Percentiles rank a stretch among this genome's conserved stretches.
phyloP scores from a whole-genome alignment of 2,113 vertebrate genomes.

The Marcusenius ussheri region DNA sequence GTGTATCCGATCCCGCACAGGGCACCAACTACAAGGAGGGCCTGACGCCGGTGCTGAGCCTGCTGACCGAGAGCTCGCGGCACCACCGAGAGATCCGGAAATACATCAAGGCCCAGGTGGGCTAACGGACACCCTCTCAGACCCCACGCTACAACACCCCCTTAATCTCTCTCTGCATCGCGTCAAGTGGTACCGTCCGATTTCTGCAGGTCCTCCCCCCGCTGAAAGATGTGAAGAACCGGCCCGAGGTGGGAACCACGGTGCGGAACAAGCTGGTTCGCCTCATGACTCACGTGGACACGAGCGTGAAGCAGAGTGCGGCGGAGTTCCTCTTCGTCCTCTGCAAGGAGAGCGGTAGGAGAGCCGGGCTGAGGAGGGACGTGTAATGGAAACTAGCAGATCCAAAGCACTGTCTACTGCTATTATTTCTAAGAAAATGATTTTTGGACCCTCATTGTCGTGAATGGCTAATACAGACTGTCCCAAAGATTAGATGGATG shows the following conservation, averaged over 20 bases:
- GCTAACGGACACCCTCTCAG: neutral
- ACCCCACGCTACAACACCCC: neutral
- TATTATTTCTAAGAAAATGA: neutral
- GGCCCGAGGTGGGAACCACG: constrained; percentile 87
- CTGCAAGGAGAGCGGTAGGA: constrained; percentile 91
- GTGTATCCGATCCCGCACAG: constrained; percentile 53
- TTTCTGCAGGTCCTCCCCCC: constrained; percentile 81
- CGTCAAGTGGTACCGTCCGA: neutral
- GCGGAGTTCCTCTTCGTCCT: constrained; percentile 96
- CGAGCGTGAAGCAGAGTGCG: constrained; percentile 90
- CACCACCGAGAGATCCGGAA: constrained; percentile 87
- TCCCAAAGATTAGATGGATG: neutral
- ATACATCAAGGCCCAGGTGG: constrained; percentile 92
- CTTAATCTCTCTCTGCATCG: too few species aligned
- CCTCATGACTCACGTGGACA: constrained; percentile 93
- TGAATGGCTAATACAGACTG: neutral
- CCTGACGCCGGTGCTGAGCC: constrained; percentile 89
- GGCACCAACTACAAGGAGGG: constrained; percentile 92
- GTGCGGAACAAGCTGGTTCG: constrained; percentile 92
- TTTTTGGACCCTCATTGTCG: neutral
- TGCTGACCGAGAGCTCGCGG: constrained; percentile 85
- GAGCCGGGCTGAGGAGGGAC: neutral
- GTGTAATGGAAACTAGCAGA: neutral
- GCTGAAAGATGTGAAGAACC: constrained; percentile 81
- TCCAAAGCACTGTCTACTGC: neutral